These are phyloP conservation scores for Orthonychiurus folsomi DNA, from an alignment of 2,888 invertebrate species.

Conservation along the genomic window DNA sequence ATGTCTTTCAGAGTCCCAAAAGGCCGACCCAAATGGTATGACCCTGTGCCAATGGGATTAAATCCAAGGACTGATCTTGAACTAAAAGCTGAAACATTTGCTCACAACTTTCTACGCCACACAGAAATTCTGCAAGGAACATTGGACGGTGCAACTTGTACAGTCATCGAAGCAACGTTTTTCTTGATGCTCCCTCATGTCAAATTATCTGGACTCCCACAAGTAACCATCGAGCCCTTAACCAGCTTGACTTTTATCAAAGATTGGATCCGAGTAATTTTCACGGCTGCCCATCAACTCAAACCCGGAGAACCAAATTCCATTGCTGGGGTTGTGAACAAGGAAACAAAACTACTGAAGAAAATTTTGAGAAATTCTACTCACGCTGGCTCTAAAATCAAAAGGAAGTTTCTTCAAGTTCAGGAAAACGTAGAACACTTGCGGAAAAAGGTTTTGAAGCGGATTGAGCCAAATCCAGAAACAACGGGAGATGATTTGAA, in stretches of 20 bases:
- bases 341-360: constrained; percentile 14
- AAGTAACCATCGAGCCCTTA: constrained; percentile 8
- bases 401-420: constrained; percentile 12
- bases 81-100: background rate
- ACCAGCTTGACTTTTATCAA: constrained; percentile 19
- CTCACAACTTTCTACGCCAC: constrained; percentile 13
- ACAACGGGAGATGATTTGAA: background rate
- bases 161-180: constrained; percentile 18
- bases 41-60: background rate
- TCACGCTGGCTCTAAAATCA: constrained; percentile 17
- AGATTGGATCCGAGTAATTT: constrained; percentile 24
- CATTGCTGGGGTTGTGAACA: constrained; percentile 6
- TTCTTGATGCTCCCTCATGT: constrained; percentile 25
- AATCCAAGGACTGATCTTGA: background rate
- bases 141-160: constrained; percentile 25
- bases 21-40: background rate
- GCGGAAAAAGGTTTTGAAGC: constrained; percentile 8
- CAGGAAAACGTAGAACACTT: constrained; percentile 8
- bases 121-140: constrained; percentile 15
- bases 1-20: constrained; percentile 12
- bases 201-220: constrained; percentile 13
- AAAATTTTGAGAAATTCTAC: constrained; percentile 15
- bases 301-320: constrained; percentile 13
- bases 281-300: constrained; percentile 13
- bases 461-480: constrained; percentile 3